Evolutionary conservation across 2,113 vertebrate species (phyloP).

Genomic region (Labeo rohita): DNA sequence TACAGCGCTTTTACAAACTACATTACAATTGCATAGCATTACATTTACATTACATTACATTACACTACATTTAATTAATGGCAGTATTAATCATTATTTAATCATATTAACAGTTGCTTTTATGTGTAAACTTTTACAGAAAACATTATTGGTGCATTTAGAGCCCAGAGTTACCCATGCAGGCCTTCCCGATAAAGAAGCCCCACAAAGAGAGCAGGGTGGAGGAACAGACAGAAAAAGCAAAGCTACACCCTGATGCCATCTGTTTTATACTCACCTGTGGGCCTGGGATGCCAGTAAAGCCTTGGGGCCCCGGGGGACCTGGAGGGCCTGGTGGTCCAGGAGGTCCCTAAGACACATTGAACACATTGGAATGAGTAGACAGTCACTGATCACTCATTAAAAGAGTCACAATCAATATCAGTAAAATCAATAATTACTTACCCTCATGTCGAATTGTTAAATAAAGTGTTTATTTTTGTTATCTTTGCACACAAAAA

Average conservation of each 20-base stretch:
- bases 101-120: slow-evolving; percentile 20
- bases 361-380: neutral
- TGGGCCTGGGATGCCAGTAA: slow-evolving; percentile 80
- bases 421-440: too few relatives aligned
- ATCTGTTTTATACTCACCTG: slow-evolving; percentile 77
- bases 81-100: slow-evolving; percentile 17
- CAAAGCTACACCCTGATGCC: slow-evolving; percentile 13
- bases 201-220: slow-evolving; percentile 39
- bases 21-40: slow-evolving; percentile 44
- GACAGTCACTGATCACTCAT: neutral
- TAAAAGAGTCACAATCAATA: neutral
- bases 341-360: slow-evolving; percentile 82
- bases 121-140: neutral
- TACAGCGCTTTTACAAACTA: slow-evolving; percentile 47
- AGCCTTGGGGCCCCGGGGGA: slow-evolving; percentile 84
- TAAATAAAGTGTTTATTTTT: too few relatives aligned
- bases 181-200: slow-evolving; percentile 46
- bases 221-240: slow-evolving; percentile 22
- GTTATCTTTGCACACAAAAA: too few relatives aligned
- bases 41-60: slow-evolving; percentile 47
- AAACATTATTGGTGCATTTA: slow-evolving; percentile 41
- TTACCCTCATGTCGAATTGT: too few relatives aligned
- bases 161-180: slow-evolving; percentile 59
- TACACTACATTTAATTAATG: slow-evolving; percentile 24
- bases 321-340: slow-evolving; percentile 85